phyloP scores from a whole-genome alignment of 2,888 invertebrate genomes.

The Lasioglossum figueresi region DNA sequence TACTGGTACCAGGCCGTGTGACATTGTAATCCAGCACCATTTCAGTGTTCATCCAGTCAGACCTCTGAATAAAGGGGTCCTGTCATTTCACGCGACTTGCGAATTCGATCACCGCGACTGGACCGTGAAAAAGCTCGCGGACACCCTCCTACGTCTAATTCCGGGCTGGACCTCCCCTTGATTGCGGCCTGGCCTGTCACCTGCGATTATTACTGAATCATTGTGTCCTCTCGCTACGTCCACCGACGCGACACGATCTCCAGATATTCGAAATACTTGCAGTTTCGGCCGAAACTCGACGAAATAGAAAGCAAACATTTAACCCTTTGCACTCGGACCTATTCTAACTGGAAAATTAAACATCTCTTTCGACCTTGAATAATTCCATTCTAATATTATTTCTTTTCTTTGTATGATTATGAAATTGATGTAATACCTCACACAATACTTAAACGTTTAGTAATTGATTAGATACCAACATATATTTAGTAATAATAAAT shows the following conservation, averaged over 20 bases:
- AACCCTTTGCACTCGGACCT: no score
- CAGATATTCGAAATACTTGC: neutral
- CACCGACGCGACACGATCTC: neutral
- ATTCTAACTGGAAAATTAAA: no score
- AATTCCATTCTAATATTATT: no score
- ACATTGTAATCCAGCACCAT: constrained; percentile 69
- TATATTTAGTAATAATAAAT: no score
- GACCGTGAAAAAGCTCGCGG: constrained; percentile 60
- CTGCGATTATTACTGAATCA: neutral
- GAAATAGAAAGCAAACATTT: no score
- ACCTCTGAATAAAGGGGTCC: constrained; percentile 66
- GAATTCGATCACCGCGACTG: constrained; percentile 66
- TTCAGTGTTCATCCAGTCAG: constrained; percentile 70
- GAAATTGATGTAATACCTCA: no score
- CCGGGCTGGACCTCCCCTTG: neutral
- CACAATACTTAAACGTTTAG: no score
- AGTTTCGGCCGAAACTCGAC: no score
- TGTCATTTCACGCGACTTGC: constrained; percentile 67
- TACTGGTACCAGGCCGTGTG: constrained; percentile 58
- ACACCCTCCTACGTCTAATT: constrained; percentile 5
- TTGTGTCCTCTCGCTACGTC: neutral
- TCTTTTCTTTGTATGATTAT: no score
- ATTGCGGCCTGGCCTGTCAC: neutral
- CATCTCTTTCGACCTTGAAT: no score
- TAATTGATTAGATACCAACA: no score